phyloP scores from a whole-genome alignment of 2,888 invertebrate genomes.

The Dynastes maya region DNA sequence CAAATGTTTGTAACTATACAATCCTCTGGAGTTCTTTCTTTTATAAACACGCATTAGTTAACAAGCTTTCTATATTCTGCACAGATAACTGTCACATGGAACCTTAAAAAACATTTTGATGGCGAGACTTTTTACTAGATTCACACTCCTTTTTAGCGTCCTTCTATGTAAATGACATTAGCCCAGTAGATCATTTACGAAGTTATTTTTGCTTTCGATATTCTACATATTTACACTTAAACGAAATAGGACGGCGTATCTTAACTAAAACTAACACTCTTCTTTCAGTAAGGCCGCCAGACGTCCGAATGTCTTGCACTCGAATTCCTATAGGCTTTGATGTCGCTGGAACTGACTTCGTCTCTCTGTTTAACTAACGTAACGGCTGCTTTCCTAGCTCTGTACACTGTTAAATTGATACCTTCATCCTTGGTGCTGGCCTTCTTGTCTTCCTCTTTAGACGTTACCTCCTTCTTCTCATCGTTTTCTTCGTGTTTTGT shows the following conservation, averaged over 20 bases:
- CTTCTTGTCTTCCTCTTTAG: conserved; percentile 39
- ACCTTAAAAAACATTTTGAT: too few species aligned
- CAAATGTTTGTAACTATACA: too few species aligned
- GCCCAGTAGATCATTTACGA: too few species aligned
- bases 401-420: conserved; percentile 66
- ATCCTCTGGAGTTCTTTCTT: too few species aligned
- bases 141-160: too few species aligned
- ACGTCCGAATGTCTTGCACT: conserved; percentile 78
- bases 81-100: too few species aligned
- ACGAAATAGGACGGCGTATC: conserved; percentile 33
- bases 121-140: background rate
- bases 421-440: conserved; percentile 61
- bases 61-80: too few species aligned
- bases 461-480: conserved; percentile 30
- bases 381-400: conserved; percentile 66
- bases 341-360: conserved; percentile 68
- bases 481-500: conserved; percentile 45
- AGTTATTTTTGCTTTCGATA: background rate
- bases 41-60: too few species aligned
- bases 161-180: too few species aligned
- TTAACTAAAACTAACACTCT: conserved; percentile 15
- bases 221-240: conserved; percentile 20
- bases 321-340: conserved; percentile 69
- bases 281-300: conserved; percentile 82
- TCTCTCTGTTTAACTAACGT: conserved; percentile 68